A percentile compares a stretch with the other conserved stretches of the same genome.
phyloP scores from a whole-genome alignment of 2,113 vertebrate species.

The Bettongia penicillata region DNA sequence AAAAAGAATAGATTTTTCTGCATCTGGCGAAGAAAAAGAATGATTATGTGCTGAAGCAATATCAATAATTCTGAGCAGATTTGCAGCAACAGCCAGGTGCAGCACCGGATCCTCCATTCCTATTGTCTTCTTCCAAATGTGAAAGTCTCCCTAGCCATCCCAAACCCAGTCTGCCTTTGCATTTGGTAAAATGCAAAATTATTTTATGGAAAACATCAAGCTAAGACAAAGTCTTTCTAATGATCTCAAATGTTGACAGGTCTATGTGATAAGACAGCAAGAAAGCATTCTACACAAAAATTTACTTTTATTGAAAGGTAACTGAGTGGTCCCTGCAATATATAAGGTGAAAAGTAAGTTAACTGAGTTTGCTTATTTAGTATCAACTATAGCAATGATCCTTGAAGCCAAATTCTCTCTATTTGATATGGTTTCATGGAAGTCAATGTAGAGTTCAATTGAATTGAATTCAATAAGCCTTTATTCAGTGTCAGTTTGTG shows the following conservation, averaged over 20 bases:
- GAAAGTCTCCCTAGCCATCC: background rate
- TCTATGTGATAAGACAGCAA: background rate
- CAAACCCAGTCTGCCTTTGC: background rate
- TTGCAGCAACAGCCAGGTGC: background rate
- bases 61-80: background rate
- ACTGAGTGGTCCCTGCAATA: rapidly evolving
- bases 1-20: background rate
- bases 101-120: background rate
- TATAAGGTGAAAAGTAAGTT: background rate
- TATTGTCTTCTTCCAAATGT: background rate
- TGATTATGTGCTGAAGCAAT: background rate
- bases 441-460: background rate
- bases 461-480: background rate
- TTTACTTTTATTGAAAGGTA: background rate
- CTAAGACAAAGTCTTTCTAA: slow-evolving; percentile 14
- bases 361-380: background rate
- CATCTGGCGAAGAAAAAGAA: background rate
- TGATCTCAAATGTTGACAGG: too few species aligned
- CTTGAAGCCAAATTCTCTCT: background rate
- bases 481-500: background rate
- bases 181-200: background rate
- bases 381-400: background rate
- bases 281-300: background rate
- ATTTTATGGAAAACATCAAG: background rate
- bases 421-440: background rate